A percentile compares a stretch with the other conserved stretches of the same genome.
These are phyloP conservation scores for Synanthedon formicaeformis DNA, from an alignment of 2,888 invertebrate genomes.

Conservation along the genomic window DNA sequence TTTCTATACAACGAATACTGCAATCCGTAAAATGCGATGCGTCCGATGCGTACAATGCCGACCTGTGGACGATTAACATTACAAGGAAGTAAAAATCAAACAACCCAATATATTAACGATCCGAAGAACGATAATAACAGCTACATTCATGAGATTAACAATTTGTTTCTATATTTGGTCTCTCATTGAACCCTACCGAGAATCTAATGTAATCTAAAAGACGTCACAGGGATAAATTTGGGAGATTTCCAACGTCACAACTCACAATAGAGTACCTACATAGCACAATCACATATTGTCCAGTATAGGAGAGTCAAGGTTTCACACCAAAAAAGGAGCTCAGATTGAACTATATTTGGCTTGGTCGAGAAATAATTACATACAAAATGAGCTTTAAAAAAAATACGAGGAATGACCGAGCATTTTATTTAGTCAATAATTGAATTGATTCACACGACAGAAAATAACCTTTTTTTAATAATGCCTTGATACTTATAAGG, in stretches of 20 bases:
- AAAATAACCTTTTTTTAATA: too few relatives aligned
- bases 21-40: too few relatives aligned
- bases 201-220: constrained; percentile 21
- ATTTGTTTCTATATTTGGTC: constrained; percentile 13
- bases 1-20: too few relatives aligned
- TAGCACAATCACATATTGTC: constrained; percentile 41
- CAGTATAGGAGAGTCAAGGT: constrained; percentile 42
- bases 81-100: too few relatives aligned
- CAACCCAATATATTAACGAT: too few relatives aligned
- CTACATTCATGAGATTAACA: constrained; percentile 13
- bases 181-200: constrained; percentile 21
- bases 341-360: constrained; percentile 5
- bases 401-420: background rate
- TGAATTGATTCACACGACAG: too few relatives aligned
- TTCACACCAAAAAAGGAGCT: constrained; percentile 26
- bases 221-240: constrained; percentile 53
- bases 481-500: too few relatives aligned
- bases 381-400: background rate
- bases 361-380: background rate
- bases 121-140: background rate
- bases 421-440: too few relatives aligned
- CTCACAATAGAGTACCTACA: constrained; percentile 25
- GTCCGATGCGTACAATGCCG: too few relatives aligned
- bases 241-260: constrained; percentile 41
- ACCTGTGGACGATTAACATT: too few relatives aligned